Percentiles rank a stretch among this genome's conserved stretches.
Evolutionary conservation across 2,113 vertebrate species (phyloP).

Genomic region (Oxygymnocypris stewartii): DNA sequence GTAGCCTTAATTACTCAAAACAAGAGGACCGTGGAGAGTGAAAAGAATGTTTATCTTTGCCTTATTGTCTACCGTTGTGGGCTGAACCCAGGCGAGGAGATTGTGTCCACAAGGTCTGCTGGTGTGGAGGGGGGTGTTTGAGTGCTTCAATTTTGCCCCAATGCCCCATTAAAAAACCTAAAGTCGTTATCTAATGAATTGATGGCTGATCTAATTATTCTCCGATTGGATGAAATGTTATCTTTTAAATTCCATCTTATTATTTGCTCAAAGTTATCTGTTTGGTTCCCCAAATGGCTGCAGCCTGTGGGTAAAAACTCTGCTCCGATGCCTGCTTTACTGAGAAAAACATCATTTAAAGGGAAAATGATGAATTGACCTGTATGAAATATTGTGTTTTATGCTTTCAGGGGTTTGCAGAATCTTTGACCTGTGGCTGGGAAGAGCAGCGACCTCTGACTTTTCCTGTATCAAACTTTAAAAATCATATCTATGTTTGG

Average conservation of each 20-base stretch:
- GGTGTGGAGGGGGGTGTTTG: neutral
- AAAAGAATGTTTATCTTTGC: slow-evolving; percentile 67
- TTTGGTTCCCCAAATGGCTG: slow-evolving; percentile 7
- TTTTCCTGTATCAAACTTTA: neutral
- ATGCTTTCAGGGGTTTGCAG: neutral
- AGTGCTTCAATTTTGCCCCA: slow-evolving; percentile 42
- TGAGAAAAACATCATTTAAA: slow-evolving; percentile 16
- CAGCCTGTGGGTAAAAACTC: slow-evolving; percentile 22
- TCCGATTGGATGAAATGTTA: slow-evolving; percentile 69
- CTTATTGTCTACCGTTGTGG: slow-evolving; percentile 53
- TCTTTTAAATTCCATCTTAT: slow-evolving; percentile 46
- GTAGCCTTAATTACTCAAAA: slow-evolving; percentile 70
- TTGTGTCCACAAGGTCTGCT: slow-evolving; percentile 52
- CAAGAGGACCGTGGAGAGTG: slow-evolving; percentile 66
- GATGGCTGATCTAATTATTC: slow-evolving; percentile 73
- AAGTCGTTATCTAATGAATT: slow-evolving; percentile 65
- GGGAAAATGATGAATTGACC: slow-evolving; percentile 32
- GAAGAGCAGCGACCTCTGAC: neutral
- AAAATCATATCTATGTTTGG: neutral
- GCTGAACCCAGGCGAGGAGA: slow-evolving; percentile 44
- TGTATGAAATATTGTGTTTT: slow-evolving; percentile 14
- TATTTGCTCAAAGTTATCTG: slow-evolving; percentile 46
- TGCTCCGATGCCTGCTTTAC: slow-evolving; percentile 21
- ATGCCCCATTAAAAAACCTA: slow-evolving; percentile 61
- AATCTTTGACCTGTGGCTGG: slow-evolving; percentile 4